Evolutionary conservation across 2,113 vertebrate species (phyloP).

Genomic region (Pseudorasbora parva): DNA sequence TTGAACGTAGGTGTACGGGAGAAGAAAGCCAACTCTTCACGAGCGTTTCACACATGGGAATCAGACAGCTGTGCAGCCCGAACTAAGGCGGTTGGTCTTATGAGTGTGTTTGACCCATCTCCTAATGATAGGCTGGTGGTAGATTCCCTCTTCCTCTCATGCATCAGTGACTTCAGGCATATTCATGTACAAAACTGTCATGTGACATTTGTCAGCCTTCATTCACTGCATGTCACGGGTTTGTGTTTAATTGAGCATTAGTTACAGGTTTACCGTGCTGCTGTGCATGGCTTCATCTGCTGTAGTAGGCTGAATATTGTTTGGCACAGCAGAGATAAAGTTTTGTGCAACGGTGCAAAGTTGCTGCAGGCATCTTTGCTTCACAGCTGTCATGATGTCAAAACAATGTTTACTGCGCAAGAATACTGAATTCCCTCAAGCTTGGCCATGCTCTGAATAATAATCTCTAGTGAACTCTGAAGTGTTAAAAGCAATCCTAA

Average conservation of each 20-base stretch:
- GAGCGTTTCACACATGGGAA: slow-evolving; percentile 61
- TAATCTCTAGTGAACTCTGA: slow-evolving; percentile 46
- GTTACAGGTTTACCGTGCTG: slow-evolving; percentile 22
- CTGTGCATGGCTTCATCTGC: not conserved
- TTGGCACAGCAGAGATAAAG: slow-evolving; percentile 53
- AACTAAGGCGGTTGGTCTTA: slow-evolving; percentile 23
- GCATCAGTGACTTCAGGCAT: slow-evolving; percentile 46
- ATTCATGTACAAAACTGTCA: not conserved
- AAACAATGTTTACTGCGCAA: slow-evolving; percentile 57
- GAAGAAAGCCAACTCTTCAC: slow-evolving; percentile 42
- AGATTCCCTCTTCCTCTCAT: slow-evolving; percentile 45
- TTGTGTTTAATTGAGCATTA: slow-evolving; percentile 37
- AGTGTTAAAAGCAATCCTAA: slow-evolving; percentile 35
- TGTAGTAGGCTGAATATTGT: slow-evolving; percentile 25
- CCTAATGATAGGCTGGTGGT: slow-evolving; percentile 57
- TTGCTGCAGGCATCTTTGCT: slow-evolving; percentile 52
- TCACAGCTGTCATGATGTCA: slow-evolving; percentile 61
- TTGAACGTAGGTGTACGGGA: slow-evolving; percentile 15
- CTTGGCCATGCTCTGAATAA: slow-evolving; percentile 52
- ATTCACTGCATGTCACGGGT: slow-evolving; percentile 27
- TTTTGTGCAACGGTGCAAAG: slow-evolving; percentile 34
- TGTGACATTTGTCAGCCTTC: slow-evolving; percentile 23
- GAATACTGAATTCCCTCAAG: slow-evolving; percentile 55
- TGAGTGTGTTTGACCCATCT: slow-evolving; percentile 35
- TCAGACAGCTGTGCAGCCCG: slow-evolving; percentile 56